These are phyloP conservation scores for Pangasius sanitwongsei DNA, from an alignment of 2,797 vertebrate species.

Conservation along the genomic window DNA sequence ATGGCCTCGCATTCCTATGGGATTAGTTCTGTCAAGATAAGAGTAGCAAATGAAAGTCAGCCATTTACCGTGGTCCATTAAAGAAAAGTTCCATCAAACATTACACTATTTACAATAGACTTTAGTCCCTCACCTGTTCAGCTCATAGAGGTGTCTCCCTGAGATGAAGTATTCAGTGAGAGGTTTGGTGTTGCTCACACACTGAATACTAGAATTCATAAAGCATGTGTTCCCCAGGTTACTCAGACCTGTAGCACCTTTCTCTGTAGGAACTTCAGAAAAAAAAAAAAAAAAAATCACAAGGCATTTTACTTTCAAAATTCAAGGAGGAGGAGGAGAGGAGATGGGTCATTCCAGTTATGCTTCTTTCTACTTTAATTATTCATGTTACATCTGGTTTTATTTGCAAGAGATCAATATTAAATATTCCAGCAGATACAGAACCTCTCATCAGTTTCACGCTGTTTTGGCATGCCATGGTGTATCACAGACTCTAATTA, in stretches of 20 bases:
- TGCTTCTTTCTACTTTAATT: slow-evolving; percentile 9
- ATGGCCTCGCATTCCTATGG: slow-evolving; percentile 98
- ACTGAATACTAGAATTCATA: slow-evolving; percentile 99
- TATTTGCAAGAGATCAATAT: slow-evolving; percentile 12
- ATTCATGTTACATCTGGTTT: slow-evolving; percentile 5
- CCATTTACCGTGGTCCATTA: neutral
- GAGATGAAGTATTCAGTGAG: slow-evolving; percentile 97
- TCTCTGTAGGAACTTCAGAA: slow-evolving; percentile 88
- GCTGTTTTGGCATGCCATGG: slow-evolving; percentile 2
- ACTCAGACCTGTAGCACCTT: slow-evolving; percentile 96
- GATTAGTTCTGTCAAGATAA: slow-evolving; percentile 85
- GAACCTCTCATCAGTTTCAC: slow-evolving; percentile 13
- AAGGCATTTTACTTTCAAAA: slow-evolving; percentile 11
- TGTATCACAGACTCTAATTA: slow-evolving; percentile 2
- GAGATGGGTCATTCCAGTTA: neutral
- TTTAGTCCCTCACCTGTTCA: slow-evolving; percentile 85
- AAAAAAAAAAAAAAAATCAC: neutral
- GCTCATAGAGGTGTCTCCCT: slow-evolving; percentile 95
- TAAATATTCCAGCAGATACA: slow-evolving; percentile 30
- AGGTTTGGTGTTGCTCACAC: slow-evolving; percentile 97
- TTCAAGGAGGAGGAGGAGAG: neutral
- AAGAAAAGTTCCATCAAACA: neutral
- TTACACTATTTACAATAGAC: neutral
- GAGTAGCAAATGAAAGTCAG: neutral
- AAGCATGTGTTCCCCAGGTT: slow-evolving; percentile 99